Evolutionary conservation across 2,888 invertebrate genomes (phyloP).

Genomic region (Drosophila imparisetae): DNA sequence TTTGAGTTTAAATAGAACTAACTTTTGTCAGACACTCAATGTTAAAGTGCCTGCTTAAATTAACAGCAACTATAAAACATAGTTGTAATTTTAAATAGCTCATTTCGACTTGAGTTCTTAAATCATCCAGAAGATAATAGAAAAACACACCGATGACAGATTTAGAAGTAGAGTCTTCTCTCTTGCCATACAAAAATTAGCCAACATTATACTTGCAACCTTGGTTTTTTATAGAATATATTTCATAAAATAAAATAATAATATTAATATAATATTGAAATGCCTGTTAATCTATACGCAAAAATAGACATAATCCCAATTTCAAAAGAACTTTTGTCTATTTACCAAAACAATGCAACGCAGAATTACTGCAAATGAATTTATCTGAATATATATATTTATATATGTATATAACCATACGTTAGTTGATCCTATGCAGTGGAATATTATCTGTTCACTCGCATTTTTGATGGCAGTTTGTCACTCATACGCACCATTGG

Average conservation of each 20-base stretch:
- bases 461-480: constrained; percentile 5
- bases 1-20: not conserved
- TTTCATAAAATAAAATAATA: not conserved
- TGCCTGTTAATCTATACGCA: not conserved
- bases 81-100: not conserved
- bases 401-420: not conserved
- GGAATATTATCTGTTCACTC: not conserved
- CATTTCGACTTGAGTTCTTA: not conserved
- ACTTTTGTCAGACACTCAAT: not conserved
- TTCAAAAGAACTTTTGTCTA: not conserved
- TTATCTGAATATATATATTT: not conserved
- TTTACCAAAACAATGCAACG: not conserved
- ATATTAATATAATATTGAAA: not conserved
- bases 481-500: constrained; percentile 42
- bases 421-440: not conserved
- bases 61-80: not conserved
- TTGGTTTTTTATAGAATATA: not conserved
- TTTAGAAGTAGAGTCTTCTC: not conserved
- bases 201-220: not conserved
- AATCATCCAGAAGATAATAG: not conserved
- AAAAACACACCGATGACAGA: not conserved
- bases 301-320: not conserved
- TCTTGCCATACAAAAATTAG: not conserved
- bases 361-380: not conserved
- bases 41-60: not conserved